Evolutionary conservation across 2,797 vertebrate species (phyloP).

Genomic region (Enteromius argenteus): DNA sequence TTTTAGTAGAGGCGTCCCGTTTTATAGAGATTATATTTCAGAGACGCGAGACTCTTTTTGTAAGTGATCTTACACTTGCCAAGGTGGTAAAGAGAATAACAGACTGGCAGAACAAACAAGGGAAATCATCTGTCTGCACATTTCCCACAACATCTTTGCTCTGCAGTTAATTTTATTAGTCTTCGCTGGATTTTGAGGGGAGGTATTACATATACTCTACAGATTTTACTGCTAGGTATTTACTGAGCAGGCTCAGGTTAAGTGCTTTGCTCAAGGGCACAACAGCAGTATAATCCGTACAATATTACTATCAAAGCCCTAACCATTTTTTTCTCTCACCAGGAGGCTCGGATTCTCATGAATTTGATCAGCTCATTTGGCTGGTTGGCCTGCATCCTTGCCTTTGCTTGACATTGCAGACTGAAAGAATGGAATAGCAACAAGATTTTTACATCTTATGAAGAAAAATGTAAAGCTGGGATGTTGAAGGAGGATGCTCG

Average conservation of each 20-base stretch:
- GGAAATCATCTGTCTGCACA: neutral
- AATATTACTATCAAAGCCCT: slow-evolving; percentile 54
- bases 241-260: slow-evolving; percentile 44
- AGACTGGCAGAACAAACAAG: slow-evolving; percentile 26
- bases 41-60: slow-evolving; percentile 16
- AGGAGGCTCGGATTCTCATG: slow-evolving; percentile 23
- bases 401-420: slow-evolving; percentile 35
- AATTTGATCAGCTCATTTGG: slow-evolving; percentile 44
- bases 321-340: slow-evolving; percentile 51
- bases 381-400: slow-evolving; percentile 21
- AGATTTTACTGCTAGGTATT: slow-evolving; percentile 13
- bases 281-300: slow-evolving; percentile 35
- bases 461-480: neutral
- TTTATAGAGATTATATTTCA: slow-evolving; percentile 38
- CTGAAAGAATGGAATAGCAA: neutral
- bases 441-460: neutral
- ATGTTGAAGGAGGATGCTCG: neutral
- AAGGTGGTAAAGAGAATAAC: slow-evolving; percentile 36
- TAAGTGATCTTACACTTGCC: slow-evolving; percentile 11
- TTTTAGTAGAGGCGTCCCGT: slow-evolving; percentile 4
- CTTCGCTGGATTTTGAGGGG: slow-evolving; percentile 12
- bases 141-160: slow-evolving; percentile 19
- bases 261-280: slow-evolving; percentile 52
- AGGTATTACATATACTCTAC: slow-evolving; percentile 22
- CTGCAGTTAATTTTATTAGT: slow-evolving; percentile 37